Evolutionary conservation across 2,113 vertebrate genomes (phyloP), one percentile per base, ranked within the genome.

Genomic region (Galemys pyrenaicus): DNA sequence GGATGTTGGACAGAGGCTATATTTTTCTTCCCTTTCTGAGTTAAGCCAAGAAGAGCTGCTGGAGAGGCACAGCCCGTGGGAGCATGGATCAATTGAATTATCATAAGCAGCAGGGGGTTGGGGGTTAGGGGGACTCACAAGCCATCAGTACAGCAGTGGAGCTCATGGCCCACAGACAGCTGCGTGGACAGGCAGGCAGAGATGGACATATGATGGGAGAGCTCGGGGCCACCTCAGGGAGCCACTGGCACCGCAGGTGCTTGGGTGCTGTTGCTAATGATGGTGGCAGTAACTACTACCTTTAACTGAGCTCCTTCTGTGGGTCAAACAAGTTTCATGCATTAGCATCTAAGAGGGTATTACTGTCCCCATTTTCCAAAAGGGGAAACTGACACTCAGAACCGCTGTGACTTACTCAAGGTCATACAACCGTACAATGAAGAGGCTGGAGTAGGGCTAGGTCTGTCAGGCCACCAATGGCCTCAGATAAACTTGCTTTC

Each of bases 51-150:
- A 97, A 68, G 94, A 92, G 91, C 87, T 95, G 90, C 92, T 96
- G 97, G 97, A 97, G 96, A 89, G 70, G 82, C 71, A 39, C n/a
- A 97, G 97, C 93, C 32, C 30, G 84, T 4, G n/a, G 24, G 46
- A 74, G 89, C n/a, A 64, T 2, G 7, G 89, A 96, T 97, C 96
- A 94, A 97, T 98, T 97, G 96, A 98, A 97, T 97, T 93, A 98
- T 93, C 96, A 87, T 95, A 95, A 96, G 73, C 96, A 95, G 97
- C 67, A 88, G 95, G 92, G 95, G 92, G 85, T 62, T 44, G 28
- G 96, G 87, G 92, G 82, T 87, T 81, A 41, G 77, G 70, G 65
- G 83, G 89, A 67, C 26, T 74, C 0, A 6, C 85, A 58, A 88
- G 94, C 68, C 92, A 83, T 92, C 79, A 92, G 93, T 91, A 94